Evolutionary conservation across 2,797 vertebrate genomes (phyloP).

Genomic region (Rallus crepitans): DNA sequence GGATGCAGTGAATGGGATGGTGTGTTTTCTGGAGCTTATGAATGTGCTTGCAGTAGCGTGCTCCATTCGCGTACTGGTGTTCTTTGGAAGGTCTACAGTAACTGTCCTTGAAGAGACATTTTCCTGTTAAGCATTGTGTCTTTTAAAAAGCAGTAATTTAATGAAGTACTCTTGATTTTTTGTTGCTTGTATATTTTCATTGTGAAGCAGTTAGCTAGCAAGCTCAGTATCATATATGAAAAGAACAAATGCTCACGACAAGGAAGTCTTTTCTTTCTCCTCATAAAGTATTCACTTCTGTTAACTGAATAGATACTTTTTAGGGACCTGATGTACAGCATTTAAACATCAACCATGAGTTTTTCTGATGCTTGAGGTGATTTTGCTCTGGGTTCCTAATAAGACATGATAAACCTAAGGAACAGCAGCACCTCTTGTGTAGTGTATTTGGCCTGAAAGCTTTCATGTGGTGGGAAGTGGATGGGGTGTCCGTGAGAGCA

Average conservation of each 20-base stretch:
- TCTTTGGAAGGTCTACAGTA: background rate
- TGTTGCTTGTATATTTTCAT: background rate
- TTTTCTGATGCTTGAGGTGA: background rate
- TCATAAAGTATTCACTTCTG: background rate
- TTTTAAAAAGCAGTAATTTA: background rate
- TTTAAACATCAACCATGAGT: background rate
- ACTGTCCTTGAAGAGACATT: background rate
- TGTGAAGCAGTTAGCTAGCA: background rate
- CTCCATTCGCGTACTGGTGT: accelerated
- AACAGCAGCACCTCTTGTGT: background rate
- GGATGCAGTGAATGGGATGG: background rate
- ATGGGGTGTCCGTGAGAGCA: background rate
- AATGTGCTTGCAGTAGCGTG: accelerated
- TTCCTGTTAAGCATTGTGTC: background rate
- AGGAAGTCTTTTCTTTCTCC: background rate
- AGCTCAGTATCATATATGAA: background rate
- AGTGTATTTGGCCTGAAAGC: background rate
- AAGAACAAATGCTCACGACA: background rate
- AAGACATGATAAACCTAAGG: background rate
- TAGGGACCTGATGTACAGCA: background rate
- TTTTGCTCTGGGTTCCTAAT: background rate
- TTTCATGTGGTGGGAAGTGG: background rate
- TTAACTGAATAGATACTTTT: background rate
- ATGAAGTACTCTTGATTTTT: background rate
- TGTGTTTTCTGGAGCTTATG: accelerated